Conservation (phyloP, 2,797 vertebrate genomes). For the Channallabes apus region DNA sequence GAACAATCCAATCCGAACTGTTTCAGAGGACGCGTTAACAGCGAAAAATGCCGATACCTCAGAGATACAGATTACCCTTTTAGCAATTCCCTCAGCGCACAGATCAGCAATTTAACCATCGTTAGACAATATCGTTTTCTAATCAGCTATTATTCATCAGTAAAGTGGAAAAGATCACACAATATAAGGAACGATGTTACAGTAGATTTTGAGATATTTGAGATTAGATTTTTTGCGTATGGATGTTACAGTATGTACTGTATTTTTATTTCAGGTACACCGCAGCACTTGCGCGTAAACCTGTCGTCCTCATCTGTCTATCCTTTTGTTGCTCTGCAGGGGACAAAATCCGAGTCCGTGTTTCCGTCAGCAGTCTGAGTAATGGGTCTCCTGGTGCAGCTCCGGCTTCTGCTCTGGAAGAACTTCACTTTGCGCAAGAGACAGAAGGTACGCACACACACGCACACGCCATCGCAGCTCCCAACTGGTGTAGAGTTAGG, state of each 20-base stretch:
- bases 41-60: constrained; percentile 14
- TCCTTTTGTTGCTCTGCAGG: constrained; percentile 73
- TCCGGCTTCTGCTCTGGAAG: constrained; percentile 95
- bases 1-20: constrained; percentile 42
- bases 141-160: constrained; percentile 9
- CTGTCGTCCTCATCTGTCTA: constrained; percentile 8
- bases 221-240: not conserved
- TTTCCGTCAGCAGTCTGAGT: constrained; percentile 74
- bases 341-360: constrained; percentile 69
- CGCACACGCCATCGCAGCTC: constrained; percentile 43
- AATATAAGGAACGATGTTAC: not conserved
- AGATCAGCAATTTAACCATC: not conserved
- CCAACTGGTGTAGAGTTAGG: constrained; percentile 8
- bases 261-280: not conserved
- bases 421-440: constrained; percentile 93
- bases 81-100: not conserved
- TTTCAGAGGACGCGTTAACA: constrained; percentile 18
- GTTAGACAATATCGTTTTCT: constrained; percentile 11
- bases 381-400: constrained; percentile 93
- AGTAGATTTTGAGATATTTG: not conserved
- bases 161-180: not conserved
- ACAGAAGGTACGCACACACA: constrained; percentile 83
- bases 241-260: not conserved
- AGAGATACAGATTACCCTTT: constrained; percentile 15
- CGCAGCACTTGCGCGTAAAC: not conserved